Evolutionary conservation across 2,888 invertebrate species (phyloP).

Genomic region (Eristalis pertinax): DNA sequence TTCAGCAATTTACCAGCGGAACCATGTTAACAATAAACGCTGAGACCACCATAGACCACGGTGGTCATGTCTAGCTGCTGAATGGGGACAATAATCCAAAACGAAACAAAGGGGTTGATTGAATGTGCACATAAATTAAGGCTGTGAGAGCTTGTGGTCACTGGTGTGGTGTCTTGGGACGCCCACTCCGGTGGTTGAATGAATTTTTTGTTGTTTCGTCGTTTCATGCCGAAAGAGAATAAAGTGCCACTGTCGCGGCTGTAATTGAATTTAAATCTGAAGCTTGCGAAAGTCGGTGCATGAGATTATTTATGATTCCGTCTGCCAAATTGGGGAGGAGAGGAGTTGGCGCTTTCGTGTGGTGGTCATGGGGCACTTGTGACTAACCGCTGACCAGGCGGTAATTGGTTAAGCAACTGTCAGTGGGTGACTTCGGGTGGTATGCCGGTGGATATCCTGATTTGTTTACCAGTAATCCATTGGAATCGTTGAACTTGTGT

Average conservation of each 20-base stretch:
- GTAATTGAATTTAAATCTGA: conserved; percentile 62
- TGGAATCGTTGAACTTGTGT: too few species aligned
- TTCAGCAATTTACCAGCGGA: conserved; percentile 52
- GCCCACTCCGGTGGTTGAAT: conserved; percentile 48
- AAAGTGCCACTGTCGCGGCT: conserved; percentile 44
- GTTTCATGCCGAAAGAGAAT: conserved; percentile 11
- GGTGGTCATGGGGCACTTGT: background rate
- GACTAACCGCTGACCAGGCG: background rate
- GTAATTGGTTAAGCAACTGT: background rate
- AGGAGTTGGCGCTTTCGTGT: background rate
- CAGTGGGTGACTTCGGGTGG: background rate
- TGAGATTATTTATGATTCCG: background rate
- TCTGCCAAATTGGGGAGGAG: too few species aligned
- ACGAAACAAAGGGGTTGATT: conserved; percentile 65
- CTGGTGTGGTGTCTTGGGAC: conserved; percentile 44
- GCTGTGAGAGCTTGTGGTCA: conserved; percentile 56
- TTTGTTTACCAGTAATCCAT: background rate
- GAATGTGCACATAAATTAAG: conserved; percentile 65
- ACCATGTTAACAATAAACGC: conserved; percentile 59
- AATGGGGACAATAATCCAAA: conserved; percentile 61
- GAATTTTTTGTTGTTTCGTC: conserved; percentile 10
- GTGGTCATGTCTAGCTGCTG: conserved; percentile 25
- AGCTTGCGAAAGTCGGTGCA: conserved; percentile 30
- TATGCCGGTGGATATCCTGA: background rate
- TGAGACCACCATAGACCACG: conserved; percentile 32